Percentiles rank a stretch among this genome's conserved stretches.
Conservation (phyloP, 2,113 vertebrate species). For the Fulmarus glacialis region DNA sequence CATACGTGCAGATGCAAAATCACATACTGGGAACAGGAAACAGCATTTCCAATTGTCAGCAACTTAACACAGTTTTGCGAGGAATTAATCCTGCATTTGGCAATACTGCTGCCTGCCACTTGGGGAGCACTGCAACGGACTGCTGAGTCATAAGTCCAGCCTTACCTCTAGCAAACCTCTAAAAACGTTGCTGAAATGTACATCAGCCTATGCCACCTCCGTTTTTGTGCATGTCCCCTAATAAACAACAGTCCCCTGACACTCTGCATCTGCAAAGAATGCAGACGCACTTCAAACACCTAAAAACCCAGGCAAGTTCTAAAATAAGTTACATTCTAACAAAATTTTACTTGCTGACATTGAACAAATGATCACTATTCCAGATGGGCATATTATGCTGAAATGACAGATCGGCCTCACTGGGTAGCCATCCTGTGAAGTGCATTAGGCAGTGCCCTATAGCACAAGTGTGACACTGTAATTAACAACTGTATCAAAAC, state of each 20-base stretch:
- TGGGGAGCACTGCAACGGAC: constrained; percentile 27
- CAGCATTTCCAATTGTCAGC: neutral
- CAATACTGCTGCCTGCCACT: constrained; percentile 41
- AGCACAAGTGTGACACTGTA: neutral
- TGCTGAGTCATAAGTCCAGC: constrained; percentile 60
- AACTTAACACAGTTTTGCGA: neutral
- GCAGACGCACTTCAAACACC: neutral
- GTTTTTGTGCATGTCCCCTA: neutral
- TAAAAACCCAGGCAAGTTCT: neutral
- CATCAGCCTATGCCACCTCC: neutral
- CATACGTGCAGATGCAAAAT: neutral
- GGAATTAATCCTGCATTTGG: neutral
- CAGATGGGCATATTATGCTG: neutral
- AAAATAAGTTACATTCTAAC: neutral
- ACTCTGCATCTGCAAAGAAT: neutral
- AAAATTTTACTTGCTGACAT: neutral
- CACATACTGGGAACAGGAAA: neutral
- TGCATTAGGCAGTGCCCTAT: neutral
- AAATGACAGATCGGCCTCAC: neutral
- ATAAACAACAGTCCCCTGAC: neutral
- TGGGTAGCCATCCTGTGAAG: neutral
- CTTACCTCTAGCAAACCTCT: constrained; percentile 29
- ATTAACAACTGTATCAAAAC: neutral
- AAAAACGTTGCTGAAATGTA: neutral
- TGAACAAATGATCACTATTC: neutral